Base-by-base conservation (phyloP, 2,888 invertebrate genomes). In the Eurytoma adleriae region DNA sequence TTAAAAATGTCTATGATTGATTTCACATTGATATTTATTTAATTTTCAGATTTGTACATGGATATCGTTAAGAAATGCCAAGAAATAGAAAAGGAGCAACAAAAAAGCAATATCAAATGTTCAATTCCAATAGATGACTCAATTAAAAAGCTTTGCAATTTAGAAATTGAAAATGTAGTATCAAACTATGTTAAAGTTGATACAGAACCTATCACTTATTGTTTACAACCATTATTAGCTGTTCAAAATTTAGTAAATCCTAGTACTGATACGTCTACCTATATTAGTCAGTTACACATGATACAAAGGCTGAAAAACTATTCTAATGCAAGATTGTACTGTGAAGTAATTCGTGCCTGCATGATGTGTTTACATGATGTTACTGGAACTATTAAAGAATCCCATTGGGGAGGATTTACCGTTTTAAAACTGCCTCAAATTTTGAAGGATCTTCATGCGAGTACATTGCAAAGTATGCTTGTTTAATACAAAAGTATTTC, bases 401-500 rank as follows among this genome's bases (percentile, higher is more conserved):
- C 97, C 4, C 94, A 97, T 86, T 98, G 98, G 97, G 97, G 97
- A 16, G 97, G 98, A 13, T 98, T 98, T 88, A 96, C 96, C 0
- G 98, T 98, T 88, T 93, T 98, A 12, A 98, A 98, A 92, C 94
- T 98, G 71, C 97, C 97, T 0, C 94, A 95, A 86, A 94, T 97
- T 67, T 92, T 97, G 66, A 94, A 94, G 78, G 94, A 95, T 83
- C 89, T 96, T 64, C 94, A 95, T 84, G 92, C 92, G 54, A 89
- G 92, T 61, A 92, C 93, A 83, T 92, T 93, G 62, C 92, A 93
- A 85, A 87, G 90, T 89, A 66, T 24, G 79, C 71, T 59, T 59
- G 56, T 40, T 10, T 71, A 13, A 40, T 74, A 75, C 3, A 67
- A 40, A 40, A 73, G 50, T 61, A 14, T 40, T 18, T 4, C 62